phyloP scores from a whole-genome alignment of 2,113 vertebrate genomes.

The Sporophila hypoxantha region DNA sequence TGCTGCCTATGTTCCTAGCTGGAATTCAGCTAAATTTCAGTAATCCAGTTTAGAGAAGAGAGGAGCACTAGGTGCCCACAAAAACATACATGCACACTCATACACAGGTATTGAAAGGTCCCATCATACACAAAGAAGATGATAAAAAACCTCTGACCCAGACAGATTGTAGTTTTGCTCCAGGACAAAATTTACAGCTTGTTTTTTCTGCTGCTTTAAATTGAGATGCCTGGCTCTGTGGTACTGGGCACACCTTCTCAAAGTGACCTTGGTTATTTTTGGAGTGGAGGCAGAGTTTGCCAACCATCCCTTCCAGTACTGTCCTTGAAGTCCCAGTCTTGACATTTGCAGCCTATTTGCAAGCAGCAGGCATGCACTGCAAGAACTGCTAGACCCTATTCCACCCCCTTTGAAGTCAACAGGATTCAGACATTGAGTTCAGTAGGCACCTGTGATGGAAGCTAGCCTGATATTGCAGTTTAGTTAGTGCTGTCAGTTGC shows the following conservation, averaged over 20 bases:
- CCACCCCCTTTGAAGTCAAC: not conserved
- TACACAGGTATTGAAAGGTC: not conserved
- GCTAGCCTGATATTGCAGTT: not conserved
- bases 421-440: not conserved
- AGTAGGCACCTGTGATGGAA: not conserved
- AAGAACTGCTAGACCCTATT: not conserved
- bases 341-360: not conserved
- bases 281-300: not conserved
- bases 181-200: not conserved
- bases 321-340: not conserved
- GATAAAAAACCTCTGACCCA: not conserved
- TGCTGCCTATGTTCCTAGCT: not conserved
- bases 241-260: not conserved
- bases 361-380: not conserved
- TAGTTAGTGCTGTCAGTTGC: not conserved
- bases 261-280: conserved; percentile 5
- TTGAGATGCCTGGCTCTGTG: not conserved
- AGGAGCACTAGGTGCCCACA: not conserved
- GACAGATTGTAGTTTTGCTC: not conserved
- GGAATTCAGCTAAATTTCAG: not conserved
- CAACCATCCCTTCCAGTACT: not conserved
- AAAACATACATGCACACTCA: not conserved
- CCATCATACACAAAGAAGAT: not conserved
- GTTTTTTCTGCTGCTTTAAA: not conserved
- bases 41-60: not conserved